phyloP scores from a whole-genome alignment of 2,797 vertebrate genomes.

The Limnodromus scolopaceus region DNA sequence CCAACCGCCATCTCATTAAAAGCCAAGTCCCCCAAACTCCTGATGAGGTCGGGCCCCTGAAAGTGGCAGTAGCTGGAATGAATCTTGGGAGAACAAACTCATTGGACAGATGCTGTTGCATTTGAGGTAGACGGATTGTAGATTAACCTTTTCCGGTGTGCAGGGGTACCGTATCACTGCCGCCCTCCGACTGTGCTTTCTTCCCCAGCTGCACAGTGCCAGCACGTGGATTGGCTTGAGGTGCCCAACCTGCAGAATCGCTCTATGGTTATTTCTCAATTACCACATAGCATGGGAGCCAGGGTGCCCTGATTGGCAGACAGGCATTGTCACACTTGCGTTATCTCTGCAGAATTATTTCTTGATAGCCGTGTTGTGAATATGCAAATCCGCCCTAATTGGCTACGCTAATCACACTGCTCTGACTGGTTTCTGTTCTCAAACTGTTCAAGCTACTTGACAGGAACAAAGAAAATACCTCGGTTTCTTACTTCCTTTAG shows the following conservation, averaged over 20 bases:
- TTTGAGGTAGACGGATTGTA: background rate
- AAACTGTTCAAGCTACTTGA: slow-evolving; percentile 58
- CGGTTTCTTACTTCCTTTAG: slow-evolving; percentile 24
- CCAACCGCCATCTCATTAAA: background rate
- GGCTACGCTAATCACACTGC: slow-evolving; percentile 51
- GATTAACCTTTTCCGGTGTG: background rate
- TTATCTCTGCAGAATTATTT: slow-evolving; percentile 53
- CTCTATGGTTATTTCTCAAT: background rate
- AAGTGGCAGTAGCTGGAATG: background rate
- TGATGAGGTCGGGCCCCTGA: background rate
- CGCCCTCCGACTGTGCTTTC: background rate
- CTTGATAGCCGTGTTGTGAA: slow-evolving; percentile 32
- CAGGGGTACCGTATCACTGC: background rate
- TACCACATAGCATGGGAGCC: background rate
- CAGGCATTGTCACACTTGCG: background rate
- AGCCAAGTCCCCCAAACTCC: background rate
- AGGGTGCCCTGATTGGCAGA: slow-evolving; percentile 9
- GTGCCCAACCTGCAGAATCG: background rate
- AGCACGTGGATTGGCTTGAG: background rate
- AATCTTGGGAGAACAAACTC: background rate
- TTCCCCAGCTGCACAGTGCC: background rate
- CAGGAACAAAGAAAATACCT: slow-evolving; percentile 65
- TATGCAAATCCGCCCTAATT: slow-evolving; percentile 71
- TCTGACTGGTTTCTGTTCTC: slow-evolving; percentile 52
- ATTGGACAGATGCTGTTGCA: background rate